Percentiles rank a stretch among this genome's conserved stretches.
Evolutionary conservation across 2,113 vertebrate genomes (phyloP).

Genomic region (Spea multiplicata): DNA sequence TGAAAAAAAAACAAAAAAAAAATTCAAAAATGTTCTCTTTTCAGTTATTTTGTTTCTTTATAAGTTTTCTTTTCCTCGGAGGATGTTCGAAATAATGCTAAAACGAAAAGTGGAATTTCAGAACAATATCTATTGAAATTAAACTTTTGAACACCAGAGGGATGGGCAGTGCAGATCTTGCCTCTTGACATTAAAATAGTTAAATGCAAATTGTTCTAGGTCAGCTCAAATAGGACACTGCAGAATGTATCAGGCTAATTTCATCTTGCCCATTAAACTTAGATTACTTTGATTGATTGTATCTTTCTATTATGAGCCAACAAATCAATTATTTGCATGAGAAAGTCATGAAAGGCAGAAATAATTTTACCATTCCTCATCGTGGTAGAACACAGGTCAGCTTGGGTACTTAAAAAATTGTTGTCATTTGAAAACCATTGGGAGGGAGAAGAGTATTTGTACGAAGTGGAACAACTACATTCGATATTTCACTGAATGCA

Average conservation of each 20-base stretch:
- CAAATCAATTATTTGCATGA: conserved; percentile 9
- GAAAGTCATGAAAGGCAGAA: not conserved
- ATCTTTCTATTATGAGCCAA: not conserved
- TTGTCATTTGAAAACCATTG: not conserved
- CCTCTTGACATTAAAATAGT: not conserved
- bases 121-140: too few relatives aligned
- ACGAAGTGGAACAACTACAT: not conserved
- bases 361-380: not conserved
- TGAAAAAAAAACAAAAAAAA: too few relatives aligned
- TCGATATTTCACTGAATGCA: not conserved
- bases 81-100: too few relatives aligned
- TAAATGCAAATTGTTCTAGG: not conserved
- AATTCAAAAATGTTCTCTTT: too few relatives aligned
- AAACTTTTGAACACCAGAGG: too few relatives aligned
- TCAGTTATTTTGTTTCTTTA: too few relatives aligned
- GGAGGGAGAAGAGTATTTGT: not conserved
- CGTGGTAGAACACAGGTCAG: not conserved
- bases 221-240: not conserved
- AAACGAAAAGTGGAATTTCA: too few relatives aligned
- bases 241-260: not conserved
- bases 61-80: too few relatives aligned
- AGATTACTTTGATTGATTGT: conserved; percentile 14
- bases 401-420: not conserved
- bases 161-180: too few relatives aligned
- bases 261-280: conserved; percentile 3